Base-by-base conservation (phyloP, 2,888 invertebrate genomes). In the Microlaimidae sp. region DNA sequence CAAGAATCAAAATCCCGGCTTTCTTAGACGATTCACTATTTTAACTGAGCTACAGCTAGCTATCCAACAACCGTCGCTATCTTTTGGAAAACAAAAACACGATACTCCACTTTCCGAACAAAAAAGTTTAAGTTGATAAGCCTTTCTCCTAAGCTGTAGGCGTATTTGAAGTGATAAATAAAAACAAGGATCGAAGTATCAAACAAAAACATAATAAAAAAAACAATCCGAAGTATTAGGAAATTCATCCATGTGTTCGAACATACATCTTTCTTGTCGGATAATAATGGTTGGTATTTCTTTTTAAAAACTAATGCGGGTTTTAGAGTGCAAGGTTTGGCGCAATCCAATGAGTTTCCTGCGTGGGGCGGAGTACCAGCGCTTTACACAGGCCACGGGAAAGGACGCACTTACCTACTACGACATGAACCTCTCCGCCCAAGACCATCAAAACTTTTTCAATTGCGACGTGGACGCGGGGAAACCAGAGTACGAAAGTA, bases 351-450 rank as follows among this genome's bases (percentile, higher is more conserved):
- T 90, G 69, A 87, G 89, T 73, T 75, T 95, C 57, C 85, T 92
- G 71, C 81, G 95, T 48, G 95, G 93, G 4, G 85, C 92, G 1
- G 95, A 95, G 71, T 97, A 95, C 74, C 85, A 86, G 63, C 78
- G 93, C n/a, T 88, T 89, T 71, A 85, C 83, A 71, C 83, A 82
- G 80, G 81, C 83, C 0, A 86, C 86, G 1, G 83, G 83, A 62
- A 86, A 88, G 67, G 90, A 95, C 62, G 92, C 95, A 0, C 77
- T 95, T 43, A 95, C 95, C 0, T 95, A 89, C 74, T 92, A 95
- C 72, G 95, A 97, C 69, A 93, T 95, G 93, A 97, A 95, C 73
- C 77, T 95, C 45, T 90, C 92, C 0, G 93, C 95, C 23, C 93
- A 95, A 75, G 95, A 95, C 74, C 95, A 97, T 73, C 93, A 93